Base-by-base conservation (phyloP, 2,797 vertebrate species). In the Acestrorhynchus altus region DNA sequence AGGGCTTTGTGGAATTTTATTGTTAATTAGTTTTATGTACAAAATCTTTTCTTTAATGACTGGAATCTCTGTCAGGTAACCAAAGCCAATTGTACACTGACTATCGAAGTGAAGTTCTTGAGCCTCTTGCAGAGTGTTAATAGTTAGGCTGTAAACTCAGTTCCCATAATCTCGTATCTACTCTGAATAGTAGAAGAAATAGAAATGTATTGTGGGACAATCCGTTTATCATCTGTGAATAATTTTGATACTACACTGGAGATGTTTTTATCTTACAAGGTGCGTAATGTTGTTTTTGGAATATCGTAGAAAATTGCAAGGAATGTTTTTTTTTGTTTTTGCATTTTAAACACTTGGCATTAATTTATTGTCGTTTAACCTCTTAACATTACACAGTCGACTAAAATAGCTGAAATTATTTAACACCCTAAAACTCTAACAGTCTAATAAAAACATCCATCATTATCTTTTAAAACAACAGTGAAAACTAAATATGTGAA, bases 221-320 rank as follows among this genome's bases (percentile, higher is more conserved):
- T 44, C 28, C 31, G 39, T 79, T 44, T 52, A 57, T 44, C 26
- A 44, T 49, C 42, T 69, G 40, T 69, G 44, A 42, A 59, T 10
- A 72, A 7, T 57, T 54, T 71, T 78, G 76, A 49, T 78, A 68
- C 24, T 22, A 66, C 39, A 47, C 20, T 20, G 46, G 67, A 75
- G 24, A 40, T 39, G 56, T 31, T 16, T 4, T 26, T 47, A 35
- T 39, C 26, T 39, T 40, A 20, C 7, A 49, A 24, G 9, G 8
- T n/a, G 15, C 8, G 16, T n/a, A n/a, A n/a, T n/a, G n/a, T n/a
- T n/a, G n/a, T n/a, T n/a, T n/a, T n/a, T n/a, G n/a, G n/a, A n/a
- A n/a, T n/a, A n/a, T n/a, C n/a, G n/a, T n/a, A n/a, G n/a, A n/a
- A n/a, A n/a, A n/a, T n/a, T n/a, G n/a, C n/a, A n/a, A n/a, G n/a